A percentile compares a stretch with the other conserved stretches of the same genome.
Evolutionary conservation across 2,113 vertebrate genomes (phyloP).

Genomic region (Melozone crissalis): DNA sequence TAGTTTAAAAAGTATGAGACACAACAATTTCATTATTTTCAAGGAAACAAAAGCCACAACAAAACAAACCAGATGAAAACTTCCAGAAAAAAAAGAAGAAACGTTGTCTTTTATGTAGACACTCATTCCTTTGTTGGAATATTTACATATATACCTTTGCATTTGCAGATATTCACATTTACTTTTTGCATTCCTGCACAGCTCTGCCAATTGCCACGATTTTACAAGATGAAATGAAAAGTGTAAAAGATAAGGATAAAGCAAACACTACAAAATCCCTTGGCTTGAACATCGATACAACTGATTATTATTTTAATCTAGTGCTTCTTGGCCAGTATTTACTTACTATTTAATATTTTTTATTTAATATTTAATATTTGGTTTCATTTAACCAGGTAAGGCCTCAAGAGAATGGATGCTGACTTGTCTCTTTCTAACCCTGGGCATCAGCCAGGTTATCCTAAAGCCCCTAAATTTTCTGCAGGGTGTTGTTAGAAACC

Average conservation of each 20-base stretch:
- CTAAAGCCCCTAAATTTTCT: background rate
- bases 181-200: background rate
- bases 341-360: background rate
- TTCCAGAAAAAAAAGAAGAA: background rate
- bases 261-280: background rate
- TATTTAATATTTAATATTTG: background rate
- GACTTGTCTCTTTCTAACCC: background rate
- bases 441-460: background rate
- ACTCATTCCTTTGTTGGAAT: background rate
- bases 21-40: background rate
- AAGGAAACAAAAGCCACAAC: background rate
- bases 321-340: background rate
- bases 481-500: background rate
- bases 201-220: background rate
- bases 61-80: background rate
- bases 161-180: background rate
- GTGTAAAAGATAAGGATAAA: background rate
- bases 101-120: background rate
- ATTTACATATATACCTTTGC: background rate
- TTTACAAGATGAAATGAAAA: background rate
- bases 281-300: background rate
- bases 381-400: background rate
- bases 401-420: background rate
- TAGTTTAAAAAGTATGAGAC: background rate
- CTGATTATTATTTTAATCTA: background rate